Percentiles rank a stretch among this genome's conserved stretches.
Conservation (phyloP, 2,797 vertebrate genomes). For the Pteropus rufus region DNA sequence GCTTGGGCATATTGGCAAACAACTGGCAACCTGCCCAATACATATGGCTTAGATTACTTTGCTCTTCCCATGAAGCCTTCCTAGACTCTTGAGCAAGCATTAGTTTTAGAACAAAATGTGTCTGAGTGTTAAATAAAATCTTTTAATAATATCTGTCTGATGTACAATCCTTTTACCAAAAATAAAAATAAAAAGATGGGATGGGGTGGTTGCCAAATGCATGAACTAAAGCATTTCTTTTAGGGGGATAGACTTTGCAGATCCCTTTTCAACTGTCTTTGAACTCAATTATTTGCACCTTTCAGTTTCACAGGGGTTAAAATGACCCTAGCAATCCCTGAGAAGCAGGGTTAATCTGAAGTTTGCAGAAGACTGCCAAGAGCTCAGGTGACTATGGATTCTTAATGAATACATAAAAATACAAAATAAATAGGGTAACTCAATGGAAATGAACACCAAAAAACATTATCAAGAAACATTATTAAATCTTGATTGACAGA, state of each 20-base stretch:
- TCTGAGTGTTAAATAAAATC: constrained; percentile 84
- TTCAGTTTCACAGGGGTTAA: neutral
- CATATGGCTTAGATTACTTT: constrained; percentile 93
- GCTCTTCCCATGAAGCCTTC: constrained; percentile 87
- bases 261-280: neutral
- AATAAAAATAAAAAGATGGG: constrained; percentile 62
- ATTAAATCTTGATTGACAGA: constrained; percentile 76
- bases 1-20: constrained; percentile 93
- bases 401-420: constrained; percentile 30
- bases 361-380: neutral
- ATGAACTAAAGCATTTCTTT: constrained; percentile 10
- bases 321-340: neutral
- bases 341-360: neutral
- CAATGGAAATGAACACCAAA: constrained; percentile 53
- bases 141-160: constrained; percentile 74
- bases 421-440: constrained; percentile 25
- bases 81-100: constrained; percentile 84
- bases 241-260: neutral
- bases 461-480: constrained; percentile 41
- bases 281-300: neutral
- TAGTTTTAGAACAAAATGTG: constrained; percentile 82
- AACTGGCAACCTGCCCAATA: constrained; percentile 91
- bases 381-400: constrained; percentile 28
- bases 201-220: constrained; percentile 32
- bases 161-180: constrained; percentile 63